A percentile compares a stretch with the other conserved stretches of the same genome.
These are phyloP conservation scores for Pyrgus malvae DNA, from an alignment of 2,888 invertebrate genomes.

Conservation along the genomic window DNA sequence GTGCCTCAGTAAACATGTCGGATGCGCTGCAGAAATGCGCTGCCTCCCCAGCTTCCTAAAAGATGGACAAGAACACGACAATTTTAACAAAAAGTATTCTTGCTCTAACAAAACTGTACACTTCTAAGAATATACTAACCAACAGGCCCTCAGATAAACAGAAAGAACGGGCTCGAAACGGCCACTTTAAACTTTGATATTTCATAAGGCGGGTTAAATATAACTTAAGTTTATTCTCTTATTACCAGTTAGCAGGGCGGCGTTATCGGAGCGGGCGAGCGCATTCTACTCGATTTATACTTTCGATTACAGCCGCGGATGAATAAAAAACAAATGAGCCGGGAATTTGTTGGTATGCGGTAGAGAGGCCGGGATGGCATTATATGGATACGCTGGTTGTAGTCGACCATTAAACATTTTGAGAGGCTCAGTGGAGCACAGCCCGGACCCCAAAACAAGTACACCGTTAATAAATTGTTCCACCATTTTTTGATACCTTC, in stretches of 20 bases:
- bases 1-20: no score
- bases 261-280: conserved; percentile 64
- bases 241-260: conserved; percentile 73
- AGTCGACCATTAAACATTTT: neutral
- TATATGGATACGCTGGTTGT: conserved; percentile 28
- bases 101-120: no score
- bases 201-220: conserved; percentile 62
- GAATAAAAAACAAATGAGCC: conserved; percentile 81
- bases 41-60: no score
- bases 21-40: no score
- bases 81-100: no score
- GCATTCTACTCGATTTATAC: conserved; percentile 77
- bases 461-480: no score
- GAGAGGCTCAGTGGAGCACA: neutral
- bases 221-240: conserved; percentile 76
- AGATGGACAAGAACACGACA: no score
- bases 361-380: conserved; percentile 22
- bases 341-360: conserved; percentile 70
- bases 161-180: conserved; percentile 35
- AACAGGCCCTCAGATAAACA: conserved; percentile 22
- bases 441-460: no score
- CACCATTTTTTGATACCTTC: no score
- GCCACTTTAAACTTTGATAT: conserved; percentile 61
- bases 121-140: no score
- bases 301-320: conserved; percentile 77